These are phyloP conservation scores for Apostichopus californicus DNA, from an alignment of 35 echinoderm and acorn worm genomes.

Conservation along the genomic window DNA sequence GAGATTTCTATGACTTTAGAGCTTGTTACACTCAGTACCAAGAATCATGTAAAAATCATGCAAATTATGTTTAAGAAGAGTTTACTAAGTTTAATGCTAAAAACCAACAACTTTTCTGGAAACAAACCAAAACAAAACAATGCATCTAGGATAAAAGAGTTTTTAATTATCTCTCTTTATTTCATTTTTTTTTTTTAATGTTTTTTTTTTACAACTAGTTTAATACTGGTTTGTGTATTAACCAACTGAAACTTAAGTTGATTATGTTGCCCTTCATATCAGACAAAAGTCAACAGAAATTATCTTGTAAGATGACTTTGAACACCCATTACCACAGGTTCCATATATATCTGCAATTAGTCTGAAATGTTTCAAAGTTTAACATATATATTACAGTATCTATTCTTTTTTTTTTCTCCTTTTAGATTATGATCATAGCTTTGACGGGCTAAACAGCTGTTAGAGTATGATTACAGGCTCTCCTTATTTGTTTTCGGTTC, in stretches of 20 bases:
- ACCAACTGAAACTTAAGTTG: not conserved
- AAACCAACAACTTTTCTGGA: too few relatives aligned
- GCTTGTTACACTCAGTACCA: too few relatives aligned
- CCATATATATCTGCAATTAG: not conserved
- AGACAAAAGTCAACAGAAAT: not conserved
- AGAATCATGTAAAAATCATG: too few relatives aligned
- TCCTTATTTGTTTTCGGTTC: not conserved
- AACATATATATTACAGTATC: not conserved
- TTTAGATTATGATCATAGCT: too few relatives aligned
- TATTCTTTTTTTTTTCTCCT: not conserved
- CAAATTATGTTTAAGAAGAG: too few relatives aligned
- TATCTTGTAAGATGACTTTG: not conserved
- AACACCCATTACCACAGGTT: not conserved
- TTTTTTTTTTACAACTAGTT: not conserved
- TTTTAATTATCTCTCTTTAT: not conserved
- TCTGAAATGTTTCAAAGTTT: not conserved
- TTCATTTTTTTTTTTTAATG: not conserved
- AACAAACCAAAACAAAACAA: too few relatives aligned
- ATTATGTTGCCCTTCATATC: not conserved
- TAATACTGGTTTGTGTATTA: not conserved
- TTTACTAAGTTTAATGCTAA: too few relatives aligned
- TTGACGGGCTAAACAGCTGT: not conserved
- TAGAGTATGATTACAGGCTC: not conserved
- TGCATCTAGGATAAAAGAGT: too few relatives aligned
- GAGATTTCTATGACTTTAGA: too few relatives aligned